Evolutionary conservation across 2,888 invertebrate species (phyloP), one percentile per base, ranked within the genome.

Genomic region (Drosophila testacea): DNA sequence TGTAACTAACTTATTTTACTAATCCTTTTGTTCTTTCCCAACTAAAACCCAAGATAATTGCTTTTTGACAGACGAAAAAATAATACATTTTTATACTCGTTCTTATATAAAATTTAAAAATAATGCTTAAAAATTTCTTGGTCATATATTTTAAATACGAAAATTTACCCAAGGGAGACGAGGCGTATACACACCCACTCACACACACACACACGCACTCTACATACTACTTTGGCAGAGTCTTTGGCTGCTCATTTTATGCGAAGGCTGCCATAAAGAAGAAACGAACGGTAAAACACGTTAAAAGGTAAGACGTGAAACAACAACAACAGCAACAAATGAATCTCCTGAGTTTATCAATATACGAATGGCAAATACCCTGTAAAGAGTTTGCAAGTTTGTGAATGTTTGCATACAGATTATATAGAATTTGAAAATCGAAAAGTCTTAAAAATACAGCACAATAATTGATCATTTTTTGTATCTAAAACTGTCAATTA

Each of bases 211-310:
- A 32, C 7, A 32, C 59, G 50, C 56, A 69, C 41, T n/a, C n/a
- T n/a, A n/a, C n/a, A n/a, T n/a, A n/a, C n/a, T 16, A 59, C 38
- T 44, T 34, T 55, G n/a, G 4, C 13, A 10, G 5, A 55, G 38
- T 50, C 55, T 56, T 61, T 67, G 67, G 71, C 77, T 86, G 82
- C 69, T 87, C 83, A 81, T 74, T 87, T 83, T 67, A 87, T 84
- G 84, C 77, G 82, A 74, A 78, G 74, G 79, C 62, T 66, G 74
- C 60, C 66, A 67, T 73, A 77, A 81, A 82, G 79, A 79, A 76
- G 80, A 84, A 84, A 65, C 83, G 83, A 87, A 87, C 85, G 82
- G 84, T 79, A 81, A 87, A 83, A 74, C 84, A 86, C 88, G 83
- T 82, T 87, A 87, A 83, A 84, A 83, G 88, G 88, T 82, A 87